These are phyloP conservation scores for Apis mellifera DNA, from an alignment of 1,140 invertebrate genomes.

Conservation along the genomic window DNA sequence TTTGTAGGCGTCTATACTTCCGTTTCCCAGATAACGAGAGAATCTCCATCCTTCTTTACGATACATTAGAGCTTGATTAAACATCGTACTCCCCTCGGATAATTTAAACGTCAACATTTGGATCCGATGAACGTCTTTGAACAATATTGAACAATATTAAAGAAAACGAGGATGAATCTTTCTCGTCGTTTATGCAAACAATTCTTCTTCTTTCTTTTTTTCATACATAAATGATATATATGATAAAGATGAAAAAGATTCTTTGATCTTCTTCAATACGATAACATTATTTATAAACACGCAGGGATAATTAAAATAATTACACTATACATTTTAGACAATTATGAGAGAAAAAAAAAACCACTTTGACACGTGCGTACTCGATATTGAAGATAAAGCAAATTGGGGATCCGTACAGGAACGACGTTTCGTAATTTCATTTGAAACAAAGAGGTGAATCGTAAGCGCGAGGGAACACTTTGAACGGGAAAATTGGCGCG, in stretches of 20 bases:
- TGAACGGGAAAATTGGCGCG: slow-evolving; percentile 45
- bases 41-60: background rate
- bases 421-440: background rate
- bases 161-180: background rate
- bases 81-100: background rate
- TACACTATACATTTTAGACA: too few relatives aligned
- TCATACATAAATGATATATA: too few relatives aligned
- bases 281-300: too few relatives aligned
- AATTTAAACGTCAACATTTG: background rate
- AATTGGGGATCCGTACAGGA: too few relatives aligned
- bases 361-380: too few relatives aligned
- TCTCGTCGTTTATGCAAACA: background rate
- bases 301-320: too few relatives aligned
- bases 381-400: too few relatives aligned
- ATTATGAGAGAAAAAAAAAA: too few relatives aligned
- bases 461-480: slow-evolving; percentile 27
- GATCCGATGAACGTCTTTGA: background rate
- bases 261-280: too few relatives aligned
- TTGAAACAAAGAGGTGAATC: background rate
- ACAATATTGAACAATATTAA: background rate
- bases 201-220: background rate
- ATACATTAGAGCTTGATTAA: slow-evolving; percentile 1
- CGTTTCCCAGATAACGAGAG: slow-evolving; percentile 17
- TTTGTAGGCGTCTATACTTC: slow-evolving; percentile 44
- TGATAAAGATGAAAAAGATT: too few relatives aligned